These are phyloP conservation scores for Drosophila nigricruria DNA, from an alignment of 2,888 invertebrate species.

Conservation along the genomic window DNA sequence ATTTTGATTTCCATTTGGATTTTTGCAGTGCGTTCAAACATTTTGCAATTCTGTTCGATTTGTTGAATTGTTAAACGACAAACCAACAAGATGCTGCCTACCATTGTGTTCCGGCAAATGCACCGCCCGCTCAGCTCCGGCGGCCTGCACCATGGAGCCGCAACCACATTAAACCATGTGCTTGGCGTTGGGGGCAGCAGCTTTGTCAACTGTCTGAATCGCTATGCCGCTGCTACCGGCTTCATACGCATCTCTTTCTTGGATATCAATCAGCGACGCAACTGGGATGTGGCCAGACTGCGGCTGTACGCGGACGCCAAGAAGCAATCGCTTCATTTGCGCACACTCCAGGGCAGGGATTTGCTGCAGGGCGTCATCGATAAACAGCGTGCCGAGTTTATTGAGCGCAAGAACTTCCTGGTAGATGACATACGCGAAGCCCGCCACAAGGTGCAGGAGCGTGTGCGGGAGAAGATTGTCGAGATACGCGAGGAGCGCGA, in stretches of 20 bases:
- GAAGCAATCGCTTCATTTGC: slow-evolving; percentile 80
- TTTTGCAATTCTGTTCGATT: slow-evolving; percentile 12
- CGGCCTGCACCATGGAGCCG: slow-evolving; percentile 71
- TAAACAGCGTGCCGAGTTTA: slow-evolving; percentile 88
- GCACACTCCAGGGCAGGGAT: slow-evolving; percentile 86
- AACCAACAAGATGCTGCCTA: slow-evolving; percentile 77
- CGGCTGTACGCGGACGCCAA: slow-evolving; percentile 83
- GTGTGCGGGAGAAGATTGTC: slow-evolving; percentile 91
- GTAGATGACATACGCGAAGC: slow-evolving; percentile 90
- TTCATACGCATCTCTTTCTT: slow-evolving; percentile 84
- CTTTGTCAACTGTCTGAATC: slow-evolving; percentile 83
- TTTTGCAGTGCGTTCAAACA: slow-evolving; percentile 32
- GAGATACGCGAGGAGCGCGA: slow-evolving; percentile 88
- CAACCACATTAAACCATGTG: slow-evolving; percentile 77
- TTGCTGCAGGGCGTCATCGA: slow-evolving; percentile 87
- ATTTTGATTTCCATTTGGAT: too few relatives aligned
- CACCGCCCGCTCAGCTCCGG: slow-evolving; percentile 73
- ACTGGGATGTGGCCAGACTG: slow-evolving; percentile 83
- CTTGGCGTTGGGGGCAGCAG: slow-evolving; percentile 69
- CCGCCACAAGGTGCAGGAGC: slow-evolving; percentile 89
- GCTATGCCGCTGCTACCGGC: slow-evolving; percentile 84
- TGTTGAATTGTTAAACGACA: slow-evolving; percentile 22
- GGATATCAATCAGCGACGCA: slow-evolving; percentile 82
- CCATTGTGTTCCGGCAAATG: slow-evolving; percentile 83
- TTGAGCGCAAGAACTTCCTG: slow-evolving; percentile 88